phyloP scores from a whole-genome alignment of 2,888 invertebrate genomes.

The Allygus modestus region DNA sequence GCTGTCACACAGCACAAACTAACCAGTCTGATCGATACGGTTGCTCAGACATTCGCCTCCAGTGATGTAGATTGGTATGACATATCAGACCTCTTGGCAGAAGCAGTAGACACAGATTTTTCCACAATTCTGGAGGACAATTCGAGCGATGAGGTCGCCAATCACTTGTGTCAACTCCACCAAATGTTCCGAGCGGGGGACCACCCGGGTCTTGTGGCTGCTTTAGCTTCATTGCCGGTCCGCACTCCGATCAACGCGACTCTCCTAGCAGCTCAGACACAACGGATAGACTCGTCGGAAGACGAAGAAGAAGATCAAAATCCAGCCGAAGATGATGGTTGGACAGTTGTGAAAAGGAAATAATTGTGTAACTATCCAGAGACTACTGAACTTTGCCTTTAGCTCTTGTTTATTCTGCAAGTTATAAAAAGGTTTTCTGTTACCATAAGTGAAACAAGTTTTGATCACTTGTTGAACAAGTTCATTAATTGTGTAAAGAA shows the following conservation, averaged over 20 bases:
- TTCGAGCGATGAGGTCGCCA: slow-evolving; percentile 55
- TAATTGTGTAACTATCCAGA: slow-evolving; percentile 2
- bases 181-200: slow-evolving; percentile 34
- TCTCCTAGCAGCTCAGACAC: too few species aligned
- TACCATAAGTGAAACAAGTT: too few species aligned
- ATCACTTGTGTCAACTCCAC: slow-evolving; percentile 43
- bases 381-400: too few species aligned
- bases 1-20: slow-evolving; percentile 24
- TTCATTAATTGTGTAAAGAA: too few species aligned
- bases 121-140: slow-evolving; percentile 56
- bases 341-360: slow-evolving; percentile 42
- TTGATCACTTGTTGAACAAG: too few species aligned
- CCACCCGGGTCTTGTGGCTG: not conserved
- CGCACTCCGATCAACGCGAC: not conserved
- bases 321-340: slow-evolving; percentile 29
- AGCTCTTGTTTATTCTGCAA: too few species aligned
- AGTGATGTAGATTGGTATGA: slow-evolving; percentile 40
- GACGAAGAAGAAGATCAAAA: not conserved
- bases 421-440: too few species aligned
- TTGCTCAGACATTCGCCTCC: not conserved
- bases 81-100: slow-evolving; percentile 29
- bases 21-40: not conserved
- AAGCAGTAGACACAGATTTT: slow-evolving; percentile 46
- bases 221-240: not conserved
- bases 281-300: not conserved